Conservation (phyloP, 2,888 invertebrate species). For the Diploptera punctata region DNA sequence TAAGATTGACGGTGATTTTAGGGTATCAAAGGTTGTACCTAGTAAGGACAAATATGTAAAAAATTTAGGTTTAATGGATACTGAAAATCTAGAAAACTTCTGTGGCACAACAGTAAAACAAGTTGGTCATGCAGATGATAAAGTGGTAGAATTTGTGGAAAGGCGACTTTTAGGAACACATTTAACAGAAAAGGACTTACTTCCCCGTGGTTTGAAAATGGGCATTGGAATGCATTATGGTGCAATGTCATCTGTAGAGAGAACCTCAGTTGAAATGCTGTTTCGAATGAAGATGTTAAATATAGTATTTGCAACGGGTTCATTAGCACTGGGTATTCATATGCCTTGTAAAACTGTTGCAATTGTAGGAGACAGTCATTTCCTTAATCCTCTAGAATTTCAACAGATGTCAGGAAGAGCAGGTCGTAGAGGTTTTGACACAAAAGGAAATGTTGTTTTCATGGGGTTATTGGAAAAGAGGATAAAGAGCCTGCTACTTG, state of each 20-base stretch:
- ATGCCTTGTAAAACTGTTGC: conserved; percentile 48
- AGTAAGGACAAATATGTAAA: too few relatives aligned
- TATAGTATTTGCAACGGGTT: conserved; percentile 45
- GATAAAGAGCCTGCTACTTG: conserved; percentile 28
- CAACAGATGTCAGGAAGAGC: conserved; percentile 41
- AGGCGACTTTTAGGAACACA: conserved; percentile 30
- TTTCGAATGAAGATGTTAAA: conserved; percentile 49
- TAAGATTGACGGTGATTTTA: too few relatives aligned
- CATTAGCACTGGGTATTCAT: conserved; percentile 47
- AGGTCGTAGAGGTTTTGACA: conserved; percentile 33
- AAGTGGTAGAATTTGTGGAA: conserved; percentile 44
- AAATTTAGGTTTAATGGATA: too few relatives aligned
- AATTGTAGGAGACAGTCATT: conserved; percentile 45
- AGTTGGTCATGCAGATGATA: conserved; percentile 39
- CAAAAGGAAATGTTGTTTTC: conserved; percentile 29
- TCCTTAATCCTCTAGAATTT: conserved; percentile 45
- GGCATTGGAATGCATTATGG: conserved; percentile 51
- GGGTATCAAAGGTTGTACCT: too few relatives aligned
- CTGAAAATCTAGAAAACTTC: too few relatives aligned
- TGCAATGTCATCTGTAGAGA: conserved; percentile 50
- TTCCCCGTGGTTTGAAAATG: conserved; percentile 43
- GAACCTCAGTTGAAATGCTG: conserved; percentile 50
- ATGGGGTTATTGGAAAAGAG: conserved; percentile 30
- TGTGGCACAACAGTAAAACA: too few relatives aligned
- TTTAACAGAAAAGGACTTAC: neutral